phyloP scores from a whole-genome alignment of 37 sponge, comb jelly and placozoan species.

The Corticium candelabrum region DNA sequence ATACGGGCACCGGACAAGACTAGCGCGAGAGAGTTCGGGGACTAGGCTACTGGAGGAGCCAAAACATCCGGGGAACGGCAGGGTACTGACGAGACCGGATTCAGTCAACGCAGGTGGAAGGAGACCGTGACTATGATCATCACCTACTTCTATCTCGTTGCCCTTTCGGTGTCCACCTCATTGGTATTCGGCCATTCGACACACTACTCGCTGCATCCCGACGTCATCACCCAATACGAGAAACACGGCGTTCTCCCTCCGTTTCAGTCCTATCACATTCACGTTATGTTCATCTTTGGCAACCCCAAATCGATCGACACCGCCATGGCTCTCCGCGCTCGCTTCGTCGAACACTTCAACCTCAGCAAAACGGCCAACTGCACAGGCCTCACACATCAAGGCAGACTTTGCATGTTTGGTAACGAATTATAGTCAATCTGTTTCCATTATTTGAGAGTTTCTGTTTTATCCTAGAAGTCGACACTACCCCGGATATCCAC shows the following conservation, averaged over 20 bases:
- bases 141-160: too few species aligned
- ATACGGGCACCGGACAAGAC: too few species aligned
- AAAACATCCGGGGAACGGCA: too few species aligned
- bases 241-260: not conserved
- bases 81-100: too few species aligned
- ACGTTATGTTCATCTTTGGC: slow-evolving; percentile 5
- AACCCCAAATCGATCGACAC: not conserved
- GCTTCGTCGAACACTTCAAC: slow-evolving; percentile 1
- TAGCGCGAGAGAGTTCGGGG: too few species aligned
- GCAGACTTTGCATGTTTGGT: slow-evolving; percentile 9
- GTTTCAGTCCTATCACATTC: slow-evolving; percentile 9
- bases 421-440: not conserved
- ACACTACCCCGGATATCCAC: not conserved
- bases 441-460: not conserved
- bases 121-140: too few species aligned
- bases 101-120: too few species aligned
- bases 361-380: not conserved
- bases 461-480: not conserved
- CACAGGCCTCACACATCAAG: not conserved
- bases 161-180: too few species aligned
- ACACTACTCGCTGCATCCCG: too few species aligned
- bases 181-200: too few species aligned
- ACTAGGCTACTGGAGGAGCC: too few species aligned
- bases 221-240: not conserved
- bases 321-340: not conserved